Base-by-base conservation (phyloP, 2,113 vertebrate species). In the Hyla sarda region DNA sequence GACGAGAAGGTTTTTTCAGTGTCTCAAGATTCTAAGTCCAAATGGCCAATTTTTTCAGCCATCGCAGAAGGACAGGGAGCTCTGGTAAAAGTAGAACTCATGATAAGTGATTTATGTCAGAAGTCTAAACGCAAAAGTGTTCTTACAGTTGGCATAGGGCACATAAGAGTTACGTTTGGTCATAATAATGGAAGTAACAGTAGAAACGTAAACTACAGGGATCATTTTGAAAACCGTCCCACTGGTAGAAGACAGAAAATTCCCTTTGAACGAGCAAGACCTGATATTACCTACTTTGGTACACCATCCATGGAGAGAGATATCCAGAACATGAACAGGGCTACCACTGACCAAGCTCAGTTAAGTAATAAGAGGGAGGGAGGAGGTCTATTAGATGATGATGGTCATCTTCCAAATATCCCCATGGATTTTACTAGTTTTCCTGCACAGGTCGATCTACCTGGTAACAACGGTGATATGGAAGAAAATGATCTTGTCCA, bases 41-140 rank as follows among this genome's bases (percentile, higher is more conserved):
- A 87, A 84, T 95, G 94, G 94, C 95, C 95, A 0, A 14, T 93
- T 8, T 90, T 98, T 0, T 88, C 94, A 5, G 97, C 97, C 0
- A 95, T 96, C 83, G 93, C 94, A 0, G 96, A 98, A 83, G 97
- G 97, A 0, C 96, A 97, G 71, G 97, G 97, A 0, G 87, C 93
- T 0, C 92, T 98, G 87, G 93, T 99, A 47, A 95, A 89, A 89
- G 95, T 96, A 0, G 97, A 98, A 76, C 94, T 99, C 94, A 93
- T 95, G 16, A 97, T 98, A 89, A 96, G 95, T 0, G 96, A 98
- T 48, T 90, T 92, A 0, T 98, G 97, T 90, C 97, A 97, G 92
- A 98, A 97, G 75, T 96, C 96, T 60, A 97, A 96, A 88, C 93
- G 97, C 12, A 98, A 96, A 92, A 98, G 96, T 5, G 89, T 95